Conservation (phyloP, 2,888 invertebrate genomes). For the Yponomeuta sedellus region DNA sequence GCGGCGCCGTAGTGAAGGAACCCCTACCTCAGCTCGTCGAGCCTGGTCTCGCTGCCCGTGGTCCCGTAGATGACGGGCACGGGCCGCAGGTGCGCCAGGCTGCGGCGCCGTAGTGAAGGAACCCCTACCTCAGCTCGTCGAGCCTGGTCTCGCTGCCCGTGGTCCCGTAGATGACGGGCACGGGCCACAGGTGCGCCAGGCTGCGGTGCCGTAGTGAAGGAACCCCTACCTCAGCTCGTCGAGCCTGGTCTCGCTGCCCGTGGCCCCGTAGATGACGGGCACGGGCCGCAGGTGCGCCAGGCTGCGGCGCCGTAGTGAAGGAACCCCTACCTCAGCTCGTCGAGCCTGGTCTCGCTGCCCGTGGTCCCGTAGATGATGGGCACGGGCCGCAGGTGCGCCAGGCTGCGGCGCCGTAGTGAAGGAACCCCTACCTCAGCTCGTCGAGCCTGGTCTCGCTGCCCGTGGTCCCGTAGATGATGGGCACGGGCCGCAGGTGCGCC, state of each 20-base stretch:
- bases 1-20: too few species aligned
- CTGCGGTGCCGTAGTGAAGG: too few species aligned
- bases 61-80: conserved; percentile 60
- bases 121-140: conserved; percentile 81
- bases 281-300: conserved; percentile 79
- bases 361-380: conserved; percentile 63
- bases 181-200: conserved; percentile 36
- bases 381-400: conserved; percentile 66
- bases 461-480: conserved; percentile 68
- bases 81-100: conserved; percentile 34
- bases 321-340: conserved; percentile 80
- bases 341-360: conserved; percentile 89
- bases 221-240: too few species aligned
- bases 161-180: conserved; percentile 58
- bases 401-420: conserved; percentile 49
- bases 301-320: conserved; percentile 50
- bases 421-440: conserved; percentile 76
- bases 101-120: too few species aligned
- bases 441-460: conserved; percentile 91
- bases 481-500: conserved; percentile 62
- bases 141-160: conserved; percentile 90
- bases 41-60: conserved; percentile 88
- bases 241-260: too few species aligned
- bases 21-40: conserved; percentile 85
- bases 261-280: conserved; percentile 80